These are phyloP conservation scores for Bedellia somnulentella DNA, from an alignment of 2,888 invertebrate genomes.

Conservation along the genomic window DNA sequence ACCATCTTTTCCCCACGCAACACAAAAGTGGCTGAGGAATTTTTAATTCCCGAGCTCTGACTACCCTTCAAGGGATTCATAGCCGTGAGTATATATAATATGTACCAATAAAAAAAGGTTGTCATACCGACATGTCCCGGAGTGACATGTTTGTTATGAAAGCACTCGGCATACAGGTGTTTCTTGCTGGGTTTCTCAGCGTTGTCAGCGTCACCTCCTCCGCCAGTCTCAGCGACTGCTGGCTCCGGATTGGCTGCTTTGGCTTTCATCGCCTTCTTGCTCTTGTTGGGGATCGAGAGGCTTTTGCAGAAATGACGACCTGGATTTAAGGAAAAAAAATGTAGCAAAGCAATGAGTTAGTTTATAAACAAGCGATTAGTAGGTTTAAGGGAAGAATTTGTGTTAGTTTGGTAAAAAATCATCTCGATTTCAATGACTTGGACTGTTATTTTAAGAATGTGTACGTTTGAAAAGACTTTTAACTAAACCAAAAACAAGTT, in stretches of 20 bases:
- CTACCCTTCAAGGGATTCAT: no score
- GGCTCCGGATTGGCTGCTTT: constrained; percentile 12
- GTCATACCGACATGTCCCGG: constrained; percentile 43
- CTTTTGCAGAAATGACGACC: constrained; percentile 51
- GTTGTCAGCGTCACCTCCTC: constrained; percentile 24
- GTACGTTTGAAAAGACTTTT: not conserved
- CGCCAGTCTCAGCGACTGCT: constrained; percentile 8
- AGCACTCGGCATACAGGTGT: constrained; percentile 36
- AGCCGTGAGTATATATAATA: no score
- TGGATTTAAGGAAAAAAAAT: no score
- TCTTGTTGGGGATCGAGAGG: constrained; percentile 27
- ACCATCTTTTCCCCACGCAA: no score
- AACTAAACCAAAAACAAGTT: not conserved
- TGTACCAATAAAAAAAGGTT: no score
- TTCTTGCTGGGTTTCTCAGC: constrained; percentile 36
- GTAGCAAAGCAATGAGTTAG: constrained; percentile 2
- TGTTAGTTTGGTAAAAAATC: no score
- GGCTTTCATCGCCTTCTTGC: constrained; percentile 19
- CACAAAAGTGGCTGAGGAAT: no score
- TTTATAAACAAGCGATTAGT: no score
- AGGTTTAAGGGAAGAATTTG: no score
- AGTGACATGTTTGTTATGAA: constrained; percentile 33
- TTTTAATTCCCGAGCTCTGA: no score
- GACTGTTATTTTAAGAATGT: not conserved
- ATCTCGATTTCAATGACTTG: no score